Conservation (phyloP, 2,888 invertebrate species). For the Penaeus monodon region DNA sequence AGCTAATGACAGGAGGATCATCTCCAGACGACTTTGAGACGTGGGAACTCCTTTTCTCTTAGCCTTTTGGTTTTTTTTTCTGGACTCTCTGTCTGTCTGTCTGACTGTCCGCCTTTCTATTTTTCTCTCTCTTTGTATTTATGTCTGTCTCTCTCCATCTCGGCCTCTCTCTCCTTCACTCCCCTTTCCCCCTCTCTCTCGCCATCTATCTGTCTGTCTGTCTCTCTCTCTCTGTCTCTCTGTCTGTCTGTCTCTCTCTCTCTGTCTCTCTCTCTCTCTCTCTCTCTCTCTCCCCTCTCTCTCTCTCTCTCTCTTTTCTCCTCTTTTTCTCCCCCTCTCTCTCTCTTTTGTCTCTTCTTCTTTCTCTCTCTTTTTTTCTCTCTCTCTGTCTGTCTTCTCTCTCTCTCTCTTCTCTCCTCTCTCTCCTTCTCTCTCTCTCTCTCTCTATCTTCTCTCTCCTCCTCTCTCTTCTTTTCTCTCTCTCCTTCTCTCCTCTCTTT, state of each 20-base stretch:
- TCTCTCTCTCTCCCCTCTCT: neutral
- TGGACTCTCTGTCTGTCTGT: too few relatives aligned
- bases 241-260: neutral
- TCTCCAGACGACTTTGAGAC: too few relatives aligned
- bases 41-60: too few relatives aligned
- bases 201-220: neutral
- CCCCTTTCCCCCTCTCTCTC: neutral
- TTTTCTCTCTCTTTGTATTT: too few relatives aligned
- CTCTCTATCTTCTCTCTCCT: neutral
- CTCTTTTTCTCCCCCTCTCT: too few relatives aligned
- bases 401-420: neutral
- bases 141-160: neutral
- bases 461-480: neutral
- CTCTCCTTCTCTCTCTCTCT: neutral
- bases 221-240: too few relatives aligned
- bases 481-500: neutral
- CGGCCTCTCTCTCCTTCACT: neutral
- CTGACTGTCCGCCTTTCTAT: too few relatives aligned
- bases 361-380: neutral
- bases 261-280: conserved; percentile 21
- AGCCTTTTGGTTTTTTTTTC: too few relatives aligned
- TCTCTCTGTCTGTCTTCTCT: neutral
- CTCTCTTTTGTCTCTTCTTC: neutral
- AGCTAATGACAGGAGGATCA: too few relatives aligned
- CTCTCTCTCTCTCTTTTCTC: neutral